Evolutionary conservation across 2,113 vertebrate genomes (phyloP), one percentile per base, ranked within the genome.

Genomic region (Oostethus manadensis): DNA sequence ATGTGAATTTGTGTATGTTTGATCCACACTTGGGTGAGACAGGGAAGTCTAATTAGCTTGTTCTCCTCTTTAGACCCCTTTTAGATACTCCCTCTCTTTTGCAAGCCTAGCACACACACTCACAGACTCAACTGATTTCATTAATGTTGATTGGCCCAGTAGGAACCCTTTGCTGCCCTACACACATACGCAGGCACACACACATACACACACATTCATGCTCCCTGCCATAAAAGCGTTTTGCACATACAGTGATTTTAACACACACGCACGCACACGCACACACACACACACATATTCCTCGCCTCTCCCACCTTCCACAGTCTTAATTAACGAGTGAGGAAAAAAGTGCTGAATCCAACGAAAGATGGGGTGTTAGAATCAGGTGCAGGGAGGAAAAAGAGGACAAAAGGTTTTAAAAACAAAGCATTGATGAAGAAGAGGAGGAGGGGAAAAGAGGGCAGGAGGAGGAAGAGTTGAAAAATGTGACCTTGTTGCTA

Each of bases 281-380:
- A 42, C 20, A 62, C 70, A 59, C 77, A 60, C 65, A 67, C 71
- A 68, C 73, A 67, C 70, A 9, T 22, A 64, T 79, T 71, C 71
- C 72, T 64, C 69, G 68, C 71, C 68, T 77, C 70, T 60, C 79
- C 80, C 82, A 86, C 84, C 84, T 86, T 86, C 80, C 77, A 77
- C 83, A 61, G 80, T 82, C 82, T 86, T 87, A 86, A 87, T 87
- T 86, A 87, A 87, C 76, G 79, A 80, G 71, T 82, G 71, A 77
- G 50, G 70, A 66, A 66, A 83, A 86, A 87, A 87, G 51, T 87
- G 86, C 86, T 87, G 86, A 87, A 86, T 72, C 71, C 77, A 76
- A 79, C 82, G 73, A 84, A 87, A 82, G 77, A 82, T 79, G 58
- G 79, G 46, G 71, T 69, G 68, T 81, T 83, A 78, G 77, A 76